Percentiles rank a stretch among this genome's conserved stretches.
These are phyloP conservation scores for Pseudococcus jackbeardsleyi DNA, from an alignment of 2,888 invertebrate species.

Conservation along the genomic window DNA sequence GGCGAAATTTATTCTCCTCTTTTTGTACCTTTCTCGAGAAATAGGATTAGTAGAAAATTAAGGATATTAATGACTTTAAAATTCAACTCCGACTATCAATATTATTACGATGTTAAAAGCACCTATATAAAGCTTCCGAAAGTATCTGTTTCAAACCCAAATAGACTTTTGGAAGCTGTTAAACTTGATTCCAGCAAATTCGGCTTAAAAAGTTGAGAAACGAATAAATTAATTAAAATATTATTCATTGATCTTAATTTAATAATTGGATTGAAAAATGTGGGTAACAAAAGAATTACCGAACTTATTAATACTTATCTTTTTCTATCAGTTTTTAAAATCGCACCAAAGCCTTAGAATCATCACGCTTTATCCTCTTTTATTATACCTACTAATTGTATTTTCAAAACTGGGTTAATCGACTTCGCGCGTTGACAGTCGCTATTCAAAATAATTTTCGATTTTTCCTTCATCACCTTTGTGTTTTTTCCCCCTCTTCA, in stretches of 20 bases:
- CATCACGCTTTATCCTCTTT: too few relatives aligned
- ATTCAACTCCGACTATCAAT: background rate
- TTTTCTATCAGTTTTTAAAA: background rate
- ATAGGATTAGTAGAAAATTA: too few relatives aligned
- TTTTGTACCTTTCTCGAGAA: too few relatives aligned
- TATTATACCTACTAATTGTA: too few relatives aligned
- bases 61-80: too few relatives aligned
- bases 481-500: background rate
- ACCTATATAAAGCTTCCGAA: background rate
- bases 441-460: background rate
- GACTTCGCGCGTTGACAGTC: background rate
- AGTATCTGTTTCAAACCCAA: background rate
- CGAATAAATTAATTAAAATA: too few relatives aligned
- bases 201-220: background rate
- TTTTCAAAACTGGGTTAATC: too few relatives aligned
- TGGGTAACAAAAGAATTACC: background rate
- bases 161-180: background rate
- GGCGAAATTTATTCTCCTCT: too few relatives aligned
- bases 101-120: background rate
- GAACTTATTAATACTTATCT: background rate
- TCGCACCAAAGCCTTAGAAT: too few relatives aligned
- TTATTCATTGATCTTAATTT: too few relatives aligned
- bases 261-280: background rate
- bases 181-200: background rate
- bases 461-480: conserved; percentile 4